Evolutionary conservation across 2,113 vertebrate genomes (phyloP).

Genomic region (Pandion haliaetus): DNA sequence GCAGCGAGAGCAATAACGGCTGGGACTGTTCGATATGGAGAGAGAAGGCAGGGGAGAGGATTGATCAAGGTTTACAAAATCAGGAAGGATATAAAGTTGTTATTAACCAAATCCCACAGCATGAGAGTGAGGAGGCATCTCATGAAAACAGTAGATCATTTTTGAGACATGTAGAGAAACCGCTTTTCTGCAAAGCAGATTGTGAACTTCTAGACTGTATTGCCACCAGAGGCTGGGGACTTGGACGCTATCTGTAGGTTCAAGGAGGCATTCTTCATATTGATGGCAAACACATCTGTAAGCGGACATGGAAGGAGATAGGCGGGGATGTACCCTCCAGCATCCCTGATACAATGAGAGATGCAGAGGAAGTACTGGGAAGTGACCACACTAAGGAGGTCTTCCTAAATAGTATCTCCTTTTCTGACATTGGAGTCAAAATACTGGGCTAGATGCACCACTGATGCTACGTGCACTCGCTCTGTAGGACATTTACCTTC

Average conservation of each 20-base stretch:
- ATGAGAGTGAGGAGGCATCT: not conserved
- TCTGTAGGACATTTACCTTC: not conserved
- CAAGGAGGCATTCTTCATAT: not conserved
- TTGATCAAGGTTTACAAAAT: not conserved
- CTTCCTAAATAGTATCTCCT: not conserved
- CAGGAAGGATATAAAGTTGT: not conserved
- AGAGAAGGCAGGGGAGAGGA: not conserved
- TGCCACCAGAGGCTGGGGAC: not conserved
- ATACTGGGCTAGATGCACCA: not conserved
- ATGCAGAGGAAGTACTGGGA: not conserved
- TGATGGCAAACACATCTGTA: not conserved
- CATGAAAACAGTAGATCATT: not conserved
- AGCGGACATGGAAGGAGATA: not conserved
- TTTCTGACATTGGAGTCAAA: not conserved
- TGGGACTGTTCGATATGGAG: rapidly evolving
- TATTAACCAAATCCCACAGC: not conserved
- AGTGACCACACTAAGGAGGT: not conserved
- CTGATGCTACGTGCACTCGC: not conserved
- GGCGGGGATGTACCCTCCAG: not conserved
- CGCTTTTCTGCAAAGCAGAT: not conserved
- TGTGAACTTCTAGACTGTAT: not conserved
- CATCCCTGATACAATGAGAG: not conserved
- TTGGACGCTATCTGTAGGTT: rapidly evolving
- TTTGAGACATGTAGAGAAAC: not conserved
- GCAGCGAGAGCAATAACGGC: not conserved